Conservation (phyloP, 2,888 invertebrate genomes). For the Hemistola chrysoprasaria region DNA sequence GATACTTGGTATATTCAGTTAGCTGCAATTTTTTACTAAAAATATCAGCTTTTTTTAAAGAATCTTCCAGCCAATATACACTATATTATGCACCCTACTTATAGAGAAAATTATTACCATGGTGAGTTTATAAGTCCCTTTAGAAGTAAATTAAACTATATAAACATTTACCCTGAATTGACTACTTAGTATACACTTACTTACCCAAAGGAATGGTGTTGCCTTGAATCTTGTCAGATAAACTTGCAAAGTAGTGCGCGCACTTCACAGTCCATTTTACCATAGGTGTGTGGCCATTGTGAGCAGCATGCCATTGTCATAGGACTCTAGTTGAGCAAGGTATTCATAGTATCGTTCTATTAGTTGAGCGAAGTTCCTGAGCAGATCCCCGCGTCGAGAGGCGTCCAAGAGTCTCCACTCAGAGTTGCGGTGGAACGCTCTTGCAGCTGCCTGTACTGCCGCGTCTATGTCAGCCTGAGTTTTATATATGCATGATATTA, state of each 20-base stretch:
- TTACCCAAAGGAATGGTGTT: conserved; percentile 58
- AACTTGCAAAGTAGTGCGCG: conserved; percentile 91
- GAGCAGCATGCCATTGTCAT: conserved; percentile 95
- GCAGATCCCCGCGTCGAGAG: conserved; percentile 86
- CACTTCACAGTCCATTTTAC: conserved; percentile 68
- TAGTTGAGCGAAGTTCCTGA: conserved; percentile 89
- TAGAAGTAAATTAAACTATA: too few relatives aligned
- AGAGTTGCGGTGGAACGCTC: conserved; percentile 86
- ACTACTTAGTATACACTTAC: too few relatives aligned
- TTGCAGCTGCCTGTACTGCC: conserved; percentile 88
- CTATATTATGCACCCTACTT: too few relatives aligned
- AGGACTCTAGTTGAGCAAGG: conserved; percentile 91
- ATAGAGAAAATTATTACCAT: too few relatives aligned
- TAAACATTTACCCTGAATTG: too few relatives aligned
- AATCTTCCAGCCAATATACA: too few relatives aligned
- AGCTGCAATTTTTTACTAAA: too few relatives aligned
- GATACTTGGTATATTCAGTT: too few relatives aligned
- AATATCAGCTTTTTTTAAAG: too few relatives aligned
- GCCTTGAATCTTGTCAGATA: conserved; percentile 93
- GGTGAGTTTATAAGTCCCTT: too few relatives aligned
- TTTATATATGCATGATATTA: background rate
- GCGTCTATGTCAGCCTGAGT: conserved; percentile 86
- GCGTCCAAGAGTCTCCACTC: conserved; percentile 92
- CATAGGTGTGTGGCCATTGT: conserved; percentile 77
- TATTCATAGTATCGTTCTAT: conserved; percentile 88